Evolutionary conservation across 2,888 invertebrate species (phyloP).

Genomic region (Temnothorax ravouxi): DNA sequence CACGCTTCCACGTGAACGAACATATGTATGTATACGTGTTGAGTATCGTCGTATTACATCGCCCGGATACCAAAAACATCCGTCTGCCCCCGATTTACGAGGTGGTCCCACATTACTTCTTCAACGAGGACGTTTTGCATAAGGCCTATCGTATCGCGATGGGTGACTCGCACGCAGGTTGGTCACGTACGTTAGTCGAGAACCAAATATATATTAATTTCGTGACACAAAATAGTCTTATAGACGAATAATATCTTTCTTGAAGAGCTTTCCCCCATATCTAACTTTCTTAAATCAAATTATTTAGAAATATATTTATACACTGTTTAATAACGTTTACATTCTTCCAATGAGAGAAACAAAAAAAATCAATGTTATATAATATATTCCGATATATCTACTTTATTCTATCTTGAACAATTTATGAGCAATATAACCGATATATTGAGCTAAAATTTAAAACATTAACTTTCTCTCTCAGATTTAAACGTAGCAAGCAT

Average conservation of each 20-base stretch:
- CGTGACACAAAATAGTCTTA: neutral
- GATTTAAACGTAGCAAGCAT: neutral
- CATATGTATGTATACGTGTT: slow-evolving; percentile 89
- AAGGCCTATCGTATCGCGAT: slow-evolving; percentile 76
- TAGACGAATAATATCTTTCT: neutral
- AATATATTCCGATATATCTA: neutral
- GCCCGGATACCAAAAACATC: slow-evolving; percentile 88
- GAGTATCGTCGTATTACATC: slow-evolving; percentile 88
- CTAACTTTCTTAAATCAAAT: neutral
- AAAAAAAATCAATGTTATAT: neutral
- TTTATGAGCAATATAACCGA: neutral
- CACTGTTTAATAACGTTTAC: neutral
- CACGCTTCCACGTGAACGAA: slow-evolving; percentile 89
- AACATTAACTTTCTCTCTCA: neutral
- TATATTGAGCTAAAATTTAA: neutral
- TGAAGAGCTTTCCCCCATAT: neutral
- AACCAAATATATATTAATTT: too few species aligned
- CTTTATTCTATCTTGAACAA: neutral
- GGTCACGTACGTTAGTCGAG: slow-evolving; percentile 38
- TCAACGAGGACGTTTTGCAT: slow-evolving; percentile 88
- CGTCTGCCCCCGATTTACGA: slow-evolving; percentile 91
- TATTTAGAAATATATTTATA: neutral
- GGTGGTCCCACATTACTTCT: slow-evolving; percentile 89
- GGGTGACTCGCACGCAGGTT: slow-evolving; percentile 72
- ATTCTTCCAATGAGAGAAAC: neutral